Conservation (phyloP, 2,113 vertebrate species). For the Nothoprocta pentlandii region DNA sequence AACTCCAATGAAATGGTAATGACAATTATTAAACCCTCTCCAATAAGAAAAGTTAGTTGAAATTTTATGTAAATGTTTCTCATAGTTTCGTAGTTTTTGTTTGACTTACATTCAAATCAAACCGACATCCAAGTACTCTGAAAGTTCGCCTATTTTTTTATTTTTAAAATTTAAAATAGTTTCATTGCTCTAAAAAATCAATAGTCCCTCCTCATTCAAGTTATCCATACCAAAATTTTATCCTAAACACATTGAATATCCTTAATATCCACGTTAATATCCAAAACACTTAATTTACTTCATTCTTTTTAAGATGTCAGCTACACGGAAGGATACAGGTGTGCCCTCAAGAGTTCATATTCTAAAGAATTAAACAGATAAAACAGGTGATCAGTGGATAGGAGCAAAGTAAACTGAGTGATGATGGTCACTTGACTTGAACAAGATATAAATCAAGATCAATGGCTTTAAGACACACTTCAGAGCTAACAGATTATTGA, state of each 20-base stretch:
- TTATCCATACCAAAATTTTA: neutral
- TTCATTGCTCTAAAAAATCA: neutral
- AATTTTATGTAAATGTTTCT: neutral
- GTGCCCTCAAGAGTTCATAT: neutral
- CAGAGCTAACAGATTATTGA: neutral
- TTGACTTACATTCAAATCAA: neutral
- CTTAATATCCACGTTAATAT: neutral
- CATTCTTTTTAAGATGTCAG: neutral
- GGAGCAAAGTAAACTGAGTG: neutral
- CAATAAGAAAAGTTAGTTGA: neutral
- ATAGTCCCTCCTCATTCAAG: neutral
- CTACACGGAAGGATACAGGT: neutral
- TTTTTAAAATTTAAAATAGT: neutral
- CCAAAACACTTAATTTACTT: neutral
- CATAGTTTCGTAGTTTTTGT: neutral
- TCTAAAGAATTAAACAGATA: neutral
- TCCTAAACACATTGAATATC: neutral
- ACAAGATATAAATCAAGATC: neutral
- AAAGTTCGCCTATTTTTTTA: neutral
- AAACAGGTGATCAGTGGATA: neutral
- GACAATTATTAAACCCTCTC: neutral
- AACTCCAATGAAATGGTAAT: neutral
- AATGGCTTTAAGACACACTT: neutral
- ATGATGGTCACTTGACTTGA: neutral
- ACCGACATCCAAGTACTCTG: neutral